Conservation (phyloP, 1,140 invertebrate species). For the Aleiodes sp. region DNA sequence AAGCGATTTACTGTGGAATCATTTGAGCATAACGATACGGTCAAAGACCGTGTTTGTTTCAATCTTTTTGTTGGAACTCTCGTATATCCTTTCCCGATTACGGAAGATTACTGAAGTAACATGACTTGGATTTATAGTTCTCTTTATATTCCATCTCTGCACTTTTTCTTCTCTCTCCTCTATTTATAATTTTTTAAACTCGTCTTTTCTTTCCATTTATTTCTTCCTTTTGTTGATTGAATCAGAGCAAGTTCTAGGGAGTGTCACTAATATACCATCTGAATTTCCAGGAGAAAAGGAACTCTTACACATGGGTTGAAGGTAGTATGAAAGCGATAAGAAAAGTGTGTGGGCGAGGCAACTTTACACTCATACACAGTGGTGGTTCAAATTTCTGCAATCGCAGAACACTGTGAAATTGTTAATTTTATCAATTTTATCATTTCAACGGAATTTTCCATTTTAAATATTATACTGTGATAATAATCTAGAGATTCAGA, state of each 20-base stretch:
- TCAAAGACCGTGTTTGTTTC: not conserved
- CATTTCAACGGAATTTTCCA: not conserved
- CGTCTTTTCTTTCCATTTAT: not conserved
- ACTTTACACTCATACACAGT: slow-evolving; percentile 4
- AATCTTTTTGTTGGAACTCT: too few relatives aligned
- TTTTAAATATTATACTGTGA: not conserved
- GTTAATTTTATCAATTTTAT: not conserved
- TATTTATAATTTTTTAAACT: not conserved
- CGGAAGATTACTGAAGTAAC: slow-evolving; percentile 9
- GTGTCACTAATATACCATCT: slow-evolving; percentile 19
- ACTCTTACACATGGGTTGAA: not conserved
- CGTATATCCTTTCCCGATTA: slow-evolving; percentile 16
- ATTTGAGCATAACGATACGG: slow-evolving; percentile 1
- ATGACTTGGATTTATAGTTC: slow-evolving; percentile 18
- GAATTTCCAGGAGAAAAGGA: slow-evolving; percentile 14
- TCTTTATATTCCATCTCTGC: not conserved
- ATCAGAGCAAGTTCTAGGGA: slow-evolving; percentile 13
- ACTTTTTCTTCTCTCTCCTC: too few relatives aligned
- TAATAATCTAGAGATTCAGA: not conserved
- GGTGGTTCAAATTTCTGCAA: slow-evolving; percentile 25
- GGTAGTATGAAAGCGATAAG: not conserved
- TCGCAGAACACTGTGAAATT: not conserved
- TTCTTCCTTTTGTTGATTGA: slow-evolving; percentile 14
- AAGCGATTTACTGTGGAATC: not conserved
- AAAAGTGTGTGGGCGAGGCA: slow-evolving; percentile 7